Evolutionary conservation across 2,113 vertebrate genomes (phyloP).

Genomic region (Hiodon tergisus): DNA sequence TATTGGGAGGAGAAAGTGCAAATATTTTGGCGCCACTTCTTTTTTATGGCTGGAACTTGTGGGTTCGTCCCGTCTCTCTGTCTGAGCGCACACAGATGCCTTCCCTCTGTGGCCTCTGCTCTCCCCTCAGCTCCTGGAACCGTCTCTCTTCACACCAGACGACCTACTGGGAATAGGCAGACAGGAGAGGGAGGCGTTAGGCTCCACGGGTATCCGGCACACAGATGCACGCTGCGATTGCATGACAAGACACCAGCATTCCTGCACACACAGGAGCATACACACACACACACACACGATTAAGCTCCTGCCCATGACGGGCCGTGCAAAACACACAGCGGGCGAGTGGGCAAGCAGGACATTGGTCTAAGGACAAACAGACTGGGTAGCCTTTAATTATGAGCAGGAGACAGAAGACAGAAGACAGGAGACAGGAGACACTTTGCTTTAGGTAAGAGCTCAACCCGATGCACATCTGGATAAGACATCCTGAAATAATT

Average conservation of each 20-base stretch:
- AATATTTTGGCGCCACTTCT: slow-evolving; percentile 67
- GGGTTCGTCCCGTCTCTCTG: slow-evolving; percentile 41
- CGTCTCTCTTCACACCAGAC: slow-evolving; percentile 61
- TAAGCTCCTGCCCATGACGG: neutral
- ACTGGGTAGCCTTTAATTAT: neutral
- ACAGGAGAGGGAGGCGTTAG: slow-evolving; percentile 7
- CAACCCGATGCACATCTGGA: slow-evolving; percentile 10
- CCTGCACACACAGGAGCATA: neutral
- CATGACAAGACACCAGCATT: slow-evolving; percentile 31
- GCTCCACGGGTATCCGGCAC: slow-evolving; percentile 19
- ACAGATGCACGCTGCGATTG: slow-evolving; percentile 27
- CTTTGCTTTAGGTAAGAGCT: slow-evolving; percentile 7
- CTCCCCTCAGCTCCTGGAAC: slow-evolving; percentile 53
- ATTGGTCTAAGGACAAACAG: neutral
- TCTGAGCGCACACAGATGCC: slow-evolving; percentile 48
- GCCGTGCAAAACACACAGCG: slow-evolving; percentile 3
- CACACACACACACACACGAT: neutral
- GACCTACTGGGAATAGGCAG: slow-evolving; percentile 59
- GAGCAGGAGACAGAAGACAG: neutral
- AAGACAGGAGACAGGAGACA: too few relatives aligned
- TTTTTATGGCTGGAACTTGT: slow-evolving; percentile 45
- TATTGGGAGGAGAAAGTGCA: slow-evolving; percentile 69
- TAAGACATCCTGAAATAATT: slow-evolving; percentile 18
- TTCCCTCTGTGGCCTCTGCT: slow-evolving; percentile 51
- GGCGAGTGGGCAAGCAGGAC: neutral